phyloP scores from a whole-genome alignment of 2,797 vertebrate species.

The Protonibea diacanthus region DNA sequence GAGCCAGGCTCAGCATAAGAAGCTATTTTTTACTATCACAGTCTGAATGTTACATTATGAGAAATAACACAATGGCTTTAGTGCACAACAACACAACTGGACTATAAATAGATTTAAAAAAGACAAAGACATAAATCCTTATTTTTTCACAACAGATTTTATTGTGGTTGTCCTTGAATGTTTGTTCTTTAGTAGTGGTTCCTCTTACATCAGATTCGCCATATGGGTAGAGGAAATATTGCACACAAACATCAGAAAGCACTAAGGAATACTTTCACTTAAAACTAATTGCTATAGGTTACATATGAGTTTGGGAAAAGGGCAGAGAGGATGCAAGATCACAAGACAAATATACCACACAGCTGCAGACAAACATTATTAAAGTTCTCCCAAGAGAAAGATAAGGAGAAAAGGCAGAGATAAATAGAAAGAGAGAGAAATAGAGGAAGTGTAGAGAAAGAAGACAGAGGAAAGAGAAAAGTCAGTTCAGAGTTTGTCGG shows the following conservation, averaged over 20 bases:
- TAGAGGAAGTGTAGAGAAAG: slow-evolving; percentile 67
- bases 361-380: slow-evolving; percentile 95
- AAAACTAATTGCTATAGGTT: slow-evolving; percentile 95
- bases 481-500: slow-evolving; percentile 59
- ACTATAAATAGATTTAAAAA: background rate
- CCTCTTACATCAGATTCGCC: slow-evolving; percentile 94
- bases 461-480: slow-evolving; percentile 65
- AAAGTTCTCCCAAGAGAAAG: slow-evolving; percentile 93
- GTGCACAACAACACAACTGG: background rate
- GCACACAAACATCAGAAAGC: slow-evolving; percentile 99
- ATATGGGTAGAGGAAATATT: slow-evolving; percentile 92
- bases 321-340: slow-evolving; percentile 93
- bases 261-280: slow-evolving; percentile 96
- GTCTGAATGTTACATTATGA: background rate
- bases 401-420: slow-evolving; percentile 81
- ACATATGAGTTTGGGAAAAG: slow-evolving; percentile 92
- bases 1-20: background rate
- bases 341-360: slow-evolving; percentile 96
- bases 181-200: slow-evolving; percentile 85
- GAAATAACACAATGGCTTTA: background rate
- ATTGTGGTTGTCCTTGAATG: slow-evolving; percentile 90
- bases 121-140: slow-evolving; percentile 17
- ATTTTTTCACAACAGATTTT: slow-evolving; percentile 90
- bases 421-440: slow-evolving; percentile 74
- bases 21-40: background rate